phyloP scores from a whole-genome alignment of 2,797 vertebrate species.

The Scomberomorus guttatus region DNA sequence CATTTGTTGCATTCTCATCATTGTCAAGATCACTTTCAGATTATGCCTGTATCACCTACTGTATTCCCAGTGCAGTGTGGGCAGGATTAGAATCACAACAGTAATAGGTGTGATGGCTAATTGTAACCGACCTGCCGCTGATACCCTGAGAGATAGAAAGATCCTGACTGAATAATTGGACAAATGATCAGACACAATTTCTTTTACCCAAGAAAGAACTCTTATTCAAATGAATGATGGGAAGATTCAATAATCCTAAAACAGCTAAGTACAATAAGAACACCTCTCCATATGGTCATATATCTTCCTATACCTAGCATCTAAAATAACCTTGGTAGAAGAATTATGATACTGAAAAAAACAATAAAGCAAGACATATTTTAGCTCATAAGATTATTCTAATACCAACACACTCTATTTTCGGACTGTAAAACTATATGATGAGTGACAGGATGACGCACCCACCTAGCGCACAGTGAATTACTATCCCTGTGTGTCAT shows the following conservation, averaged over 20 bases:
- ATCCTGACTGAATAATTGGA: background rate
- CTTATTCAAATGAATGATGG: background rate
- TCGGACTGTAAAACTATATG: conserved; percentile 38
- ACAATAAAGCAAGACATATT: conserved; percentile 9
- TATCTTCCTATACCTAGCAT: background rate
- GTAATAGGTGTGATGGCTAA: conserved; percentile 29
- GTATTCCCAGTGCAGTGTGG: background rate
- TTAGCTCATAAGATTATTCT: conserved; percentile 20
- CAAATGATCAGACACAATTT: background rate
- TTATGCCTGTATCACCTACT: background rate
- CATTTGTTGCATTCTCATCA: conserved; percentile 7
- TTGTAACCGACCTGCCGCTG: conserved; percentile 35
- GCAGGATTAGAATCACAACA: conserved; percentile 19
- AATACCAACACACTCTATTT: conserved; percentile 36
- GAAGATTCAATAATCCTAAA: background rate
- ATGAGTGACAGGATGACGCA: conserved; percentile 47
- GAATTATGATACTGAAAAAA: conserved; percentile 1
- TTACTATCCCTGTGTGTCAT: conserved; percentile 56
- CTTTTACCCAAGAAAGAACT: background rate
- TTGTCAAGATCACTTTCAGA: background rate
- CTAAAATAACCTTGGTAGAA: conserved; percentile 24
- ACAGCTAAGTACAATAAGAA: background rate
- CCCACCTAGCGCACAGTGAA: conserved; percentile 29
- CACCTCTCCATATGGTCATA: background rate
- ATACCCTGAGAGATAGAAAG: background rate